phyloP scores from a whole-genome alignment of 1,140 invertebrate genomes.

The Sycophaga agraensis region DNA sequence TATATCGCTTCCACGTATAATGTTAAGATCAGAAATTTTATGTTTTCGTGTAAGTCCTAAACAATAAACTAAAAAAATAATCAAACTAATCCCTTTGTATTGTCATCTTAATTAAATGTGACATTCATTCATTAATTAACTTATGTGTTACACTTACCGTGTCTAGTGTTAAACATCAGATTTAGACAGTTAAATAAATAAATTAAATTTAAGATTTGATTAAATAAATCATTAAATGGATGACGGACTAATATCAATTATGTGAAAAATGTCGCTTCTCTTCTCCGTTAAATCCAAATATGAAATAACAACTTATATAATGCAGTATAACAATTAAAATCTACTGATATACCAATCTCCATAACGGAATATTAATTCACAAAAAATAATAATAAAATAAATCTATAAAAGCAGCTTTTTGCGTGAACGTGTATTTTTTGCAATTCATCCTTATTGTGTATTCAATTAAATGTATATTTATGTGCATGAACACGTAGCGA shows the following conservation, averaged over 20 bases:
- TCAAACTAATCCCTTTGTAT: conserved; percentile 26
- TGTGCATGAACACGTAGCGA: background rate
- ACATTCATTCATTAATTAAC: conserved; percentile 16
- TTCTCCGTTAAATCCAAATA: conserved; percentile 8
- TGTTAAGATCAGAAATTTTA: too few relatives aligned
- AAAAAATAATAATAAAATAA: conserved; percentile 23
- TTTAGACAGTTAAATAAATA: conserved; percentile 4
- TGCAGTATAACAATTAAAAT: background rate
- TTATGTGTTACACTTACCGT: conserved; percentile 8
- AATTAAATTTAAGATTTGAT: background rate
- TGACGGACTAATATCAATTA: background rate
- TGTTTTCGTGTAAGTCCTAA: too few relatives aligned
- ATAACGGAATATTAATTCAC: conserved; percentile 7
- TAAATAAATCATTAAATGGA: conserved; percentile 4
- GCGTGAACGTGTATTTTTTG: conserved; percentile 23
- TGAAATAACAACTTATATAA: conserved; percentile 19
- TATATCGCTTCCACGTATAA: too few relatives aligned
- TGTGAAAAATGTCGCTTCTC: conserved; percentile 2
- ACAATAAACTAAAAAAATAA: conserved; percentile 11
- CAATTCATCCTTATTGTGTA: conserved; percentile 6
- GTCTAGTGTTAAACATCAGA: conserved; percentile 18
- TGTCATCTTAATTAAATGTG: conserved; percentile 18
- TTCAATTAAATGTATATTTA: background rate
- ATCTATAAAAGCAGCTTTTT: conserved; percentile 24
- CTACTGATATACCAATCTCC: conserved; percentile 7